A percentile compares a stretch with the other conserved stretches of the same genome.
phyloP scores from a whole-genome alignment of 2,113 vertebrate species.

The Galemys pyrenaicus region DNA sequence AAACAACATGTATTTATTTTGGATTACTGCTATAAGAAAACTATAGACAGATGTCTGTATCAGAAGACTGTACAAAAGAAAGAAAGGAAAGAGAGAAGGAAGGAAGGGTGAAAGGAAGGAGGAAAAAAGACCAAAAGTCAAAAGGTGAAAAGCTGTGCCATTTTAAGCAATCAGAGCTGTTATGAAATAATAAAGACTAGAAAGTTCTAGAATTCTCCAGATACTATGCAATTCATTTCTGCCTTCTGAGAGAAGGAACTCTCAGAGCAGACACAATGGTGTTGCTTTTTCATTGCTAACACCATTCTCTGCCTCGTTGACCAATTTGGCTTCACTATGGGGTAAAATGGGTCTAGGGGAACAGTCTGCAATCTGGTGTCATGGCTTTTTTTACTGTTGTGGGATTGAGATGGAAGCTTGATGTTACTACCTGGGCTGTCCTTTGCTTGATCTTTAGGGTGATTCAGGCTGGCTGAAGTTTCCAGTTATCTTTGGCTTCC shows the following conservation, averaged over 20 bases:
- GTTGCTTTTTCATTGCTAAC: neutral
- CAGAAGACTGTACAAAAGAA: neutral
- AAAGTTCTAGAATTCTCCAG: neutral
- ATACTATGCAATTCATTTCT: neutral
- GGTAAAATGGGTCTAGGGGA: neutral
- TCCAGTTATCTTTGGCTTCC: neutral
- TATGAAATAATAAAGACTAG: neutral
- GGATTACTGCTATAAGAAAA: neutral
- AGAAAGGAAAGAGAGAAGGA: neutral
- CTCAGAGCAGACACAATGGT: neutral
- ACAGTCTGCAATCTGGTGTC: neutral
- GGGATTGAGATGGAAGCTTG: neutral
- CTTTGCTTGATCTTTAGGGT: neutral
- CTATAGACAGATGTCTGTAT: neutral
- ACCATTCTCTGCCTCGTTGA: neutral
- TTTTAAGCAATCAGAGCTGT: neutral
- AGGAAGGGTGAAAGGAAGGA: no score
- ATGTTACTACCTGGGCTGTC: neutral
- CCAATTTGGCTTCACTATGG: neutral
- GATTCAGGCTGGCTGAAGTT: neutral
- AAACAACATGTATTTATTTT: neutral
- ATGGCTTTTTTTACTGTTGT: neutral
- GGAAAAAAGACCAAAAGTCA: neutral
- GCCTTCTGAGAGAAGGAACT: neutral
- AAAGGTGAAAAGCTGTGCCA: neutral